Evolutionary conservation across 2,797 vertebrate species (phyloP), one percentile per base, ranked within the genome.

Genomic region (Neosilurus mollespiculum): DNA sequence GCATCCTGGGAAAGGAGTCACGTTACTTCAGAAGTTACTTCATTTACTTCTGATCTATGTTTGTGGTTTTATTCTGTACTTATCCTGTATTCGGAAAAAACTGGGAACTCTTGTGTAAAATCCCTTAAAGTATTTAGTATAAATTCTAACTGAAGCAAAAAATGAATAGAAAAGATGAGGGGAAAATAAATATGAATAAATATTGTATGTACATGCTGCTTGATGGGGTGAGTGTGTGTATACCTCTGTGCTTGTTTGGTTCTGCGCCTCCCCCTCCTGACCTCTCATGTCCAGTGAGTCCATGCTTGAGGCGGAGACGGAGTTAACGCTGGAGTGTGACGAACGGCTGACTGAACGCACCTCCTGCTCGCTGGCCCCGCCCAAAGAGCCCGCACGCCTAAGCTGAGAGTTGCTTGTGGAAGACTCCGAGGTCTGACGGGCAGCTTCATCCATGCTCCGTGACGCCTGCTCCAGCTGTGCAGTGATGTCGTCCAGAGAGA

Each of bases 401-500:
- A 96, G 96, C 84, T 96, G 96, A 82, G 93, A 83, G 78, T 93
- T 84, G 78, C 88, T 49, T 84, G 89, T 94, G 9, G 93, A 95
- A 87, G 93, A 87, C 3, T 97, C 91, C 66, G 96, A 88, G 67
- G 90, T 93, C 86, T 94, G 94, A 59, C 95, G 95, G 34, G 97
- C 96, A 8, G 97, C 97, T 88, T 98, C 96, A 59, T 99, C 97
- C 97, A 99, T 98, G 88, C 97, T 98, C 87, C 97, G 88, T 9
- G 94, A 95, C 0, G 94, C 94, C 95, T 54, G 96, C 90, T 99
- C 98, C 84, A 99, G 91, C 88, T 99, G 98, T 3, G 98, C 96
- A 0, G 98, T 98, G 94, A 99, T 98, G 89, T 99, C 98, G 51
- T 99, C 98, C 89, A 99, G 92, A 54, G 97, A 98, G 86, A 97